phyloP scores from a whole-genome alignment of 2,888 invertebrate genomes.

The Sceliomorpha sp. region DNA sequence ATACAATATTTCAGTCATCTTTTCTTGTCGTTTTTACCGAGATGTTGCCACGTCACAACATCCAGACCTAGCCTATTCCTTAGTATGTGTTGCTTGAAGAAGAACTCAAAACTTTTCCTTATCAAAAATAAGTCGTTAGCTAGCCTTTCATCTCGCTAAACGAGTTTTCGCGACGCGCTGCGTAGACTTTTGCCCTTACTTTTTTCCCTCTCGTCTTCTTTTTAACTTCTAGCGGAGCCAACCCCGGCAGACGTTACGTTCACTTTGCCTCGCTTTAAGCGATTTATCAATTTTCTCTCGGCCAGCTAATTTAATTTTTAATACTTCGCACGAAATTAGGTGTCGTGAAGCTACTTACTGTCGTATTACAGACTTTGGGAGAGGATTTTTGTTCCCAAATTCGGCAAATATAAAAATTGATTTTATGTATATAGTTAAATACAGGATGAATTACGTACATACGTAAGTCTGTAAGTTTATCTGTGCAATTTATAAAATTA shows the following conservation, averaged over 20 bases:
- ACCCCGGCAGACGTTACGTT: slow-evolving; percentile 11
- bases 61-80: slow-evolving; percentile 22
- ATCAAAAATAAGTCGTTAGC: slow-evolving; percentile 81
- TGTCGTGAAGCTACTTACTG: slow-evolving; percentile 16
- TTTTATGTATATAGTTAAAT: too few species aligned
- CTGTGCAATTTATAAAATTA: too few species aligned
- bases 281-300: slow-evolving; percentile 77
- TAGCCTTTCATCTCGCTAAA: slow-evolving; percentile 79
- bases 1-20: slow-evolving; percentile 34
- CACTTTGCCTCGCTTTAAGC: slow-evolving; percentile 76
- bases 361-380: too few species aligned
- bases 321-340: slow-evolving; percentile 23
- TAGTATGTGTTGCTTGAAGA: slow-evolving; percentile 24
- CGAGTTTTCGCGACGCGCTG: slow-evolving; percentile 78
- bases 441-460: too few species aligned
- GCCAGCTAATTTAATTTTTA: slow-evolving; percentile 75
- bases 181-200: slow-evolving; percentile 57
- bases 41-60: slow-evolving; percentile 13
- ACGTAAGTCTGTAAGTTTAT: too few species aligned
- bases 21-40: slow-evolving; percentile 27
- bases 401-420: too few species aligned
- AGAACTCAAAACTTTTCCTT: slow-evolving; percentile 80
- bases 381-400: too few species aligned
- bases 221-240: slow-evolving; percentile 20
- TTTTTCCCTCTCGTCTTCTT: slow-evolving; percentile 46